phyloP scores from a whole-genome alignment of 2,113 vertebrate genomes.

The Hylia prasina region DNA sequence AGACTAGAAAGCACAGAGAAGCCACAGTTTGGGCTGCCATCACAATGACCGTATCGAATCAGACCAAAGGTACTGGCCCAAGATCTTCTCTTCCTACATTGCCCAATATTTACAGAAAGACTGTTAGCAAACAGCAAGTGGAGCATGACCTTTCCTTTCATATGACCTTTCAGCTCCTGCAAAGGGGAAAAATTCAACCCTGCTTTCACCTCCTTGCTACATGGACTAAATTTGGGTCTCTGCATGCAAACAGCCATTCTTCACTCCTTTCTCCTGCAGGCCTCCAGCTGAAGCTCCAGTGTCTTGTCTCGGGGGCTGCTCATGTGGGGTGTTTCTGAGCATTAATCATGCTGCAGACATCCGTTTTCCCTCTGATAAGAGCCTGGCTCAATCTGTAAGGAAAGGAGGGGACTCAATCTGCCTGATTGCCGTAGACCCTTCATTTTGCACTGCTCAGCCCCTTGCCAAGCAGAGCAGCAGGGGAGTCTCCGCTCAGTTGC shows the following conservation, averaged over 20 bases:
- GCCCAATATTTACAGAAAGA: not conserved
- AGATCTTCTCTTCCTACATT: not conserved
- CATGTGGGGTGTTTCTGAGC: not conserved
- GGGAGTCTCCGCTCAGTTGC: not conserved
- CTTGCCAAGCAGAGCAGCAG: not conserved
- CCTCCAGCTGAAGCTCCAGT: not conserved
- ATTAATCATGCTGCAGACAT: not conserved
- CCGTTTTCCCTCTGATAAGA: not conserved
- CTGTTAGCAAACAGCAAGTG: not conserved
- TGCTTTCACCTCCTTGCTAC: not conserved
- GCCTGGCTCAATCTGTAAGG: not conserved
- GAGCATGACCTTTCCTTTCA: not conserved
- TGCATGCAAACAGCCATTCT: not conserved
- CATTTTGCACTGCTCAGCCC: not conserved
- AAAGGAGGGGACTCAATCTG: not conserved
- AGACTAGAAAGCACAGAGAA: not conserved
- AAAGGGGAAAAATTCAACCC: not conserved
- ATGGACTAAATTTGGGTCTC: not conserved
- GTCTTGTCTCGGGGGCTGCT: not conserved
- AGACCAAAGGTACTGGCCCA: not conserved
- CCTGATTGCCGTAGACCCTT: not conserved
- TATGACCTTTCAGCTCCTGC: not conserved
- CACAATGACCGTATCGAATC: accelerated
- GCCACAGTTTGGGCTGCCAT: not conserved
- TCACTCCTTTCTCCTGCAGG: not conserved